Evolutionary conservation across 2,888 invertebrate genomes (phyloP), one percentile per base, ranked within the genome.

Genomic region (Liodrosophila aerea): DNA sequence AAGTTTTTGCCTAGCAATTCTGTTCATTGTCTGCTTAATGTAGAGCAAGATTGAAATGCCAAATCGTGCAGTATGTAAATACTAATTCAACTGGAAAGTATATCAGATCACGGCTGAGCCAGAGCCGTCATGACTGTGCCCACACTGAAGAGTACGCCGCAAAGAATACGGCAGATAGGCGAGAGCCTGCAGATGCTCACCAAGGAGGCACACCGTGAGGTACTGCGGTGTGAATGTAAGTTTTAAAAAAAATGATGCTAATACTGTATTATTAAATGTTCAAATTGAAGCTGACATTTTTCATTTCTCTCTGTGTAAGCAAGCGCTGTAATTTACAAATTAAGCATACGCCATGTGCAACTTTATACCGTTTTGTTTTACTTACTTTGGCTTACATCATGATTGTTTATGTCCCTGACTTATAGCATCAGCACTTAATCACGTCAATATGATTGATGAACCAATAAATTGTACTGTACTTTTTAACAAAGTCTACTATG

Each of bases 111-210:
- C 16, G 22, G 33, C 40, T 39, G 11, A 16, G 11, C 15, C 50
- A 15, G 11, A 33, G n/a, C n/a, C n/a, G n/a, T n/a, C n/a, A 69
- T 74, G 69, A 52, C 53, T 16, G 57, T 51, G n/a, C 46, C 40
- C 34, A 70, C 58, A 36, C 11, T 85, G 54, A 70, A 54, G 68
- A 59, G 60, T 8, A 61, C 76, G 29, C 83, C 84, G 31, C 63
- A 69, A 53, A 70, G 81, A 56, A 70, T 84, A 51, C 78, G 78
- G 7, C 59, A 43, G 46, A 69, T 81, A 44, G 86, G 86, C 50
- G 71, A 83, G 40, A 83, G 87, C 16, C 82, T 88, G 47, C 73
- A 85, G 77, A 83, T 88, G 85, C 75, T 88, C 33, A 86, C 68
- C 45, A 80, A 80, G 57, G 77, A 86, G 53, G 87, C 87, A 22